Conservation (phyloP, 2,113 vertebrate species). For the Cercocebus atys region DNA sequence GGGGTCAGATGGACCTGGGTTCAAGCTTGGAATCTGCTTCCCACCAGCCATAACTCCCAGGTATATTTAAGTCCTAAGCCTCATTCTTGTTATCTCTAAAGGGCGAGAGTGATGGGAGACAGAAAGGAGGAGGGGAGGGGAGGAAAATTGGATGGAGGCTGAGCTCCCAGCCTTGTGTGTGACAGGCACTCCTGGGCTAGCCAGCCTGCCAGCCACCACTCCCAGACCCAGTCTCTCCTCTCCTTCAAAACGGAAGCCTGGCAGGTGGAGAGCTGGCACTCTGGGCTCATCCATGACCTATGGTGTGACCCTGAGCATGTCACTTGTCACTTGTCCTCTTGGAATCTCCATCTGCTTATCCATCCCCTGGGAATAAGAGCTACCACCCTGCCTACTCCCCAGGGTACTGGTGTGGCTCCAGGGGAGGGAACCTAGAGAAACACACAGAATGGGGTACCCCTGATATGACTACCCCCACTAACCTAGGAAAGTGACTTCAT, state of each 20-base stretch:
- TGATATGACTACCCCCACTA: rapidly evolving
- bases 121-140: background rate
- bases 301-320: no score
- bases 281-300: background rate
- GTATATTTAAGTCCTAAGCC: background rate
- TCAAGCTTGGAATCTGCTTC: background rate
- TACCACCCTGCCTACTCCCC: rapidly evolving
- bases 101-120: background rate
- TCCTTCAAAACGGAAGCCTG: background rate
- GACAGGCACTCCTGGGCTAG: no score
- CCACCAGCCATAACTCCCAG: rapidly evolving
- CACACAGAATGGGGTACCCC: rapidly evolving
- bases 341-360: background rate
- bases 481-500: no score
- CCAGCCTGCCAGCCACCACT: background rate
- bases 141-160: background rate
- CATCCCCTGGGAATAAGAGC: background rate
- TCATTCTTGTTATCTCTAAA: background rate
- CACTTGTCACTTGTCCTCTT: background rate
- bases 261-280: background rate
- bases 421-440: rapidly evolving
- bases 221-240: background rate
- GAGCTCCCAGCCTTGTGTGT: background rate
- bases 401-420: rapidly evolving
- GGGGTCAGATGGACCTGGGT: no score